phyloP scores from a whole-genome alignment of 2,888 invertebrate species.

The Plebejus melissa region DNA sequence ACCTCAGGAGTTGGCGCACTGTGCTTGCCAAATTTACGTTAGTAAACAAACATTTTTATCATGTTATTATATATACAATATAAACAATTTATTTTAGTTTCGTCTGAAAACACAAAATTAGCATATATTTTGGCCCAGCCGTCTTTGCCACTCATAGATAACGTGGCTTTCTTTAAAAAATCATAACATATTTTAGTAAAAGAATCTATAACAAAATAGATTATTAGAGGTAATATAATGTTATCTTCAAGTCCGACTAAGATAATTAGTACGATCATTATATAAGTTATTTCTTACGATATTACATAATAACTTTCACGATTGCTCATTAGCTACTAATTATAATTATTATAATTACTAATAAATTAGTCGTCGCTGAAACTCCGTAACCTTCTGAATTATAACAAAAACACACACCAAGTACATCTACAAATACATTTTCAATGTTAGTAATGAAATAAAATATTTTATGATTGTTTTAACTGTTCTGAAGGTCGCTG shows the following conservation, averaged over 20 bases:
- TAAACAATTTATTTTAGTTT: no score
- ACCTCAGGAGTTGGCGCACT: neutral
- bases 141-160: no score
- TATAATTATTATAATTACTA: neutral
- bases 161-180: no score
- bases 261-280: neutral
- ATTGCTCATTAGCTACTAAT: neutral
- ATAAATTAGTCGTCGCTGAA: neutral
- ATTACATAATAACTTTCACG: neutral
- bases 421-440: constrained; percentile 12
- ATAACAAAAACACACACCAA: neutral
- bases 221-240: neutral
- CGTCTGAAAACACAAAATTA: no score
- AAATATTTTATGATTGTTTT: constrained; percentile 19
- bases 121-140: no score
- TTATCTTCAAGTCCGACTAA: neutral
- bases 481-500: constrained; percentile 15
- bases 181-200: no score
- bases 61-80: neutral
- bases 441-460: constrained; percentile 21
- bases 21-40: neutral
- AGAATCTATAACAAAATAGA: no score
- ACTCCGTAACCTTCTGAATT: neutral
- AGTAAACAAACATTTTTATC: neutral
- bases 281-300: neutral